Conservation (phyloP, 2,888 invertebrate species). For the Ditylenchus weischeri region DNA sequence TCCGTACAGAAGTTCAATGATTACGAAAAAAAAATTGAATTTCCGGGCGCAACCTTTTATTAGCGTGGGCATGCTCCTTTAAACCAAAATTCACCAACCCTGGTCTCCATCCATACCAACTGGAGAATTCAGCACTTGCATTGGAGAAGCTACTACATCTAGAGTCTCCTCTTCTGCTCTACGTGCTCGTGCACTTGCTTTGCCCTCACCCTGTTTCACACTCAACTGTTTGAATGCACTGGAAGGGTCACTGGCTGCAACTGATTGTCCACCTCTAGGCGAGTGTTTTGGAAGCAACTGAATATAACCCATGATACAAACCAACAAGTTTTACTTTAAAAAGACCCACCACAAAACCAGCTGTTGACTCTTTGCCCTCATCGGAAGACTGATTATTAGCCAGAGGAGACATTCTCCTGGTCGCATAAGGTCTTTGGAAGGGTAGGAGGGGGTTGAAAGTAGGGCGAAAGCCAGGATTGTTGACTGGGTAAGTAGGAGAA, state of each 20-base stretch:
- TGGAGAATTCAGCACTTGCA: background rate
- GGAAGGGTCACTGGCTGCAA: background rate
- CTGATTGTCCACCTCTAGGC: background rate
- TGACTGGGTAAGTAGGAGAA: background rate
- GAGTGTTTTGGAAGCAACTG: background rate
- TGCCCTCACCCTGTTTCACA: background rate
- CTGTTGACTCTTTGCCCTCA: conserved; percentile 1
- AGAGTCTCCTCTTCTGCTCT: conserved; percentile 7
- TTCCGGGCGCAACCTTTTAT: too few species aligned
- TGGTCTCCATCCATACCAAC: background rate
- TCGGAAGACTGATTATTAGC: background rate
- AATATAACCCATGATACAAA: background rate
- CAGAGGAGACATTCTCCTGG: conserved; percentile 4
- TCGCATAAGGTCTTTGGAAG: conserved; percentile 2
- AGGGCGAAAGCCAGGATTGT: background rate
- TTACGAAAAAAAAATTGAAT: too few species aligned
- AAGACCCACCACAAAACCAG: background rate
- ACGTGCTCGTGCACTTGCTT: background rate
- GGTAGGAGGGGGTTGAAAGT: background rate
- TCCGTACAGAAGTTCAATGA: too few species aligned
- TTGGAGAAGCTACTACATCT: conserved; percentile 2
- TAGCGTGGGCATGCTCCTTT: background rate
- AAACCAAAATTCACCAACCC: background rate
- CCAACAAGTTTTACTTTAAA: background rate
- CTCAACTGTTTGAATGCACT: background rate